Base-by-base conservation (phyloP, 2,113 vertebrate genomes). In the Oncorhynchus clarkii region DNA sequence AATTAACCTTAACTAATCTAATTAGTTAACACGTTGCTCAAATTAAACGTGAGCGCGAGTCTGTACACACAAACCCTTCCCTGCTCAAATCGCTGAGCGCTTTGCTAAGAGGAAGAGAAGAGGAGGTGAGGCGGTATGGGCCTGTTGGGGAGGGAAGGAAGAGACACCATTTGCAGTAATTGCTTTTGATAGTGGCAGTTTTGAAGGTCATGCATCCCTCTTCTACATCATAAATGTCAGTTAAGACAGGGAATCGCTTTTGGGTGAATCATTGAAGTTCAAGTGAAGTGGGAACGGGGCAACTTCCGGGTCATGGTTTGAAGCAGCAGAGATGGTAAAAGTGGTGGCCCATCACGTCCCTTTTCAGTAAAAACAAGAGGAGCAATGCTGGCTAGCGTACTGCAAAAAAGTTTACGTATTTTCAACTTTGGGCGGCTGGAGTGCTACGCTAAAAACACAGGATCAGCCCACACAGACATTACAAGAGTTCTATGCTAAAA, bases 1-100 rank as follows among this genome's bases (percentile, higher is more conserved):
- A 87, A 87, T 85, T 82, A 87, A 83, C 79, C 81, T 74, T 78
- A 77, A 87, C 78, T 67, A 85, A 83, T 82, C 73, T 77, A 85
- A 85, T 87, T 83, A 83, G 75, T 80, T 80, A 80, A 82, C 79
- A 78, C 39, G 11, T 78, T 81, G 71, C 59, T 71, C 79, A 82
- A 74, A 82, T 70, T 70, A 78, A 76, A 80, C 70, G 62, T 65
- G 71, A 80, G 71, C 24, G 68, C 70, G n/a, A 67, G 78, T 64
- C 66, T 71, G 60, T 66, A 71, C 69, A 67, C 66, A 57, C 54
- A 24, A 59, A 31, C 24, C 78, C 74, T 54, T 57, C 34, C 1
- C 22, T 39, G 27, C 26, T 73, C 57, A 14, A 59, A n/a, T 16
- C n/a, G 3, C 59, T 18, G 48, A 71, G 29, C 24, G n/a, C 20